These are phyloP conservation scores for Chloroceryle amazona DNA, from an alignment of 2,797 vertebrate genomes.

Conservation along the genomic window DNA sequence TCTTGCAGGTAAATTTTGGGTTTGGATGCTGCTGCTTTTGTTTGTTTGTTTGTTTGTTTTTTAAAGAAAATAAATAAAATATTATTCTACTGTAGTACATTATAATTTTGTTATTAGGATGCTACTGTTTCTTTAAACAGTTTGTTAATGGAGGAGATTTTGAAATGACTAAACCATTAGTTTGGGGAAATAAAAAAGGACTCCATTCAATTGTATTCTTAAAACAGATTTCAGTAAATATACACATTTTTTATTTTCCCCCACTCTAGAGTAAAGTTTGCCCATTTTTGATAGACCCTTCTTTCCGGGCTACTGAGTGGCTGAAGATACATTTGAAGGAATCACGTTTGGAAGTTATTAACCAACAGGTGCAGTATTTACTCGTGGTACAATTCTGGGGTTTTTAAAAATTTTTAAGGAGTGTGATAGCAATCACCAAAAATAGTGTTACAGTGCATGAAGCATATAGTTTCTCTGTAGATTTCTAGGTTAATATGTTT, in stretches of 20 bases:
- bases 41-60: too few species aligned
- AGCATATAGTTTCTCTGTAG: neutral
- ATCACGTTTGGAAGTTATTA: conserved; percentile 92
- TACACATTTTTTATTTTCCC: neutral
- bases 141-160: neutral
- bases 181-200: neutral
- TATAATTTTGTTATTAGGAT: neutral
- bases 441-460: neutral
- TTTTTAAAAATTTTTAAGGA: neutral
- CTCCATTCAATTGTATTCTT: neutral
- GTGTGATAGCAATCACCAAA: neutral
- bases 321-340: conserved; percentile 91
- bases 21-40: too few species aligned
- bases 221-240: neutral
- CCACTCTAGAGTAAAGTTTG: conserved; percentile 89
- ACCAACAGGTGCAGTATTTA: conserved; percentile 88
- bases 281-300: conserved; percentile 96
- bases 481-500: neutral
- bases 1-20: conserved; percentile 89
- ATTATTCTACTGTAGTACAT: neutral
- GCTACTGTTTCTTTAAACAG: neutral
- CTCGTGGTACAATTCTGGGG: neutral
- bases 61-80: too few species aligned
- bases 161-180: neutral
- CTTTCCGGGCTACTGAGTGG: conserved; percentile 95